Conservation (phyloP, 2,888 invertebrate genomes). For the Anarsia innoxiella region DNA sequence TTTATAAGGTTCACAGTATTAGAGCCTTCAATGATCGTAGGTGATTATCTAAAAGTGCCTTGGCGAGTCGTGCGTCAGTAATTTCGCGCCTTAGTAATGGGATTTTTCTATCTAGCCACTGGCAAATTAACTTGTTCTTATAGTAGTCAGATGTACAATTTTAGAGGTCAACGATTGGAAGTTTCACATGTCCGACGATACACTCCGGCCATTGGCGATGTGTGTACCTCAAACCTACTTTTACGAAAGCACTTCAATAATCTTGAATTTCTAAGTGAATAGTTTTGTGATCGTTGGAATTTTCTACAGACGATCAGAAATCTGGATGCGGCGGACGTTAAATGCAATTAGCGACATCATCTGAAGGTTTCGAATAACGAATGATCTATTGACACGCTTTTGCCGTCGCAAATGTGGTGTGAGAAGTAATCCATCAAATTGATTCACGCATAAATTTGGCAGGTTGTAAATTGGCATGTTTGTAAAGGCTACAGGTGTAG, state of each 20-base stretch:
- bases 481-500: slow-evolving; percentile 34
- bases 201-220: too few species aligned
- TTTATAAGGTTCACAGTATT: slow-evolving; percentile 39
- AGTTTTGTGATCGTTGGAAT: too few species aligned
- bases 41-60: slow-evolving; percentile 32
- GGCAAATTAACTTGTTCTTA: slow-evolving; percentile 9
- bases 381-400: too few species aligned
- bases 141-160: slow-evolving; percentile 16
- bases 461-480: slow-evolving; percentile 30
- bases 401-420: too few species aligned
- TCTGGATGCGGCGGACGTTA: too few species aligned
- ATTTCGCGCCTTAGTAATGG: slow-evolving; percentile 25
- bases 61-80: slow-evolving; percentile 26
- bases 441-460: slow-evolving; percentile 34
- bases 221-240: slow-evolving; percentile 46
- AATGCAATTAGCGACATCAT: too few species aligned
- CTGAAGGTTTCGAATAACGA: too few species aligned
- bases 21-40: slow-evolving; percentile 33
- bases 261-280: slow-evolving; percentile 27
- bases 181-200: too few species aligned
- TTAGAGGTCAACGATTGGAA: slow-evolving; percentile 52
- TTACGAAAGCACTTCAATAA: slow-evolving; percentile 22
- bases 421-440: too few species aligned
- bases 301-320: too few species aligned
- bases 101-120: slow-evolving; percentile 14